These are phyloP conservation scores for Catostomus latipinnis DNA, from an alignment of 2,797 vertebrate genomes.

Conservation along the genomic window DNA sequence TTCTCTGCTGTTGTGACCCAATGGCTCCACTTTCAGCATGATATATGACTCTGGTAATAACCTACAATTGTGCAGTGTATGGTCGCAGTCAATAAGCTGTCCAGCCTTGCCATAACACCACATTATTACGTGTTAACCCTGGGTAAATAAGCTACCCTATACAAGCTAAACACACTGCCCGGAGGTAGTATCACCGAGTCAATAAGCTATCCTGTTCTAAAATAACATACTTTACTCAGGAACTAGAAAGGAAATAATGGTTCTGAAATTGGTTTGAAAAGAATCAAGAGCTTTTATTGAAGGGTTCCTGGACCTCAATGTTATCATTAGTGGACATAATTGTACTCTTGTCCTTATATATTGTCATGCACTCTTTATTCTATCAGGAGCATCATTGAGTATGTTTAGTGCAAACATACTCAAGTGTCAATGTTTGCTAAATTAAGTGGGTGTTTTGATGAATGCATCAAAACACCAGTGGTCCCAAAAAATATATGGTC, in stretches of 20 bases:
- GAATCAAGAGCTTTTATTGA: slow-evolving; percentile 4
- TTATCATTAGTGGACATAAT: slow-evolving; percentile 7
- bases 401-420: not conserved
- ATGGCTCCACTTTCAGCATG: slow-evolving; percentile 2
- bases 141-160: slow-evolving; percentile 44
- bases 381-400: not conserved
- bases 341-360: not conserved
- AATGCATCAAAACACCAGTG: too few relatives aligned
- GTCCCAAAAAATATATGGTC: too few relatives aligned
- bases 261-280: not conserved
- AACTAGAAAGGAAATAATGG: slow-evolving; percentile 1
- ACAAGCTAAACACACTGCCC: slow-evolving; percentile 50
- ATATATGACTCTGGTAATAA: slow-evolving; percentile 50
- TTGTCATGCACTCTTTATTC: not conserved
- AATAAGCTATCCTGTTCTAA: slow-evolving; percentile 40
- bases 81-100: slow-evolving; percentile 44
- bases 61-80: slow-evolving; percentile 30
- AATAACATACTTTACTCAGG: slow-evolving; percentile 47
- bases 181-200: slow-evolving; percentile 34
- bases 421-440: not conserved
- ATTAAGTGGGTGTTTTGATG: too few relatives aligned
- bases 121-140: slow-evolving; percentile 51
- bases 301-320: not conserved
- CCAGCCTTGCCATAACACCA: slow-evolving; percentile 39
- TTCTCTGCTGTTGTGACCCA: slow-evolving; percentile 24